Conservation (phyloP, 2,113 vertebrate genomes). For the Bubo scandiacus region DNA sequence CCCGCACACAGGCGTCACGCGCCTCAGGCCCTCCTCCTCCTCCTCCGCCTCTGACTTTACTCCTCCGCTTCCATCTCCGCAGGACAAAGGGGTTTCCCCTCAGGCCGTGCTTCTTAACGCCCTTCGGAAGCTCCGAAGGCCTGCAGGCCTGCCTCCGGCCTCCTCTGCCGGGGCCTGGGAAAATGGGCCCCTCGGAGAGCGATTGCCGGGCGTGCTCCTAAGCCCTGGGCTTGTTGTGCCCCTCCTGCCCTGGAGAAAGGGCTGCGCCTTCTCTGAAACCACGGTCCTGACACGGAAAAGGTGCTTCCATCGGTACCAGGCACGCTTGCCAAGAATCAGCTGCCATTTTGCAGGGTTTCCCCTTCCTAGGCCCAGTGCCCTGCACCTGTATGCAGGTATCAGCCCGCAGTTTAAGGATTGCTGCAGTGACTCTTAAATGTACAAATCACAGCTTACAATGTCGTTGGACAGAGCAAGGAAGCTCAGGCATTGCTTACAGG, state of each 20-base stretch:
- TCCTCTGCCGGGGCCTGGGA: neutral
- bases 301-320: accelerated
- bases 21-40: too few species aligned
- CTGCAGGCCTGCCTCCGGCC: neutral
- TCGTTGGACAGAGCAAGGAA: accelerated
- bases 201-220: accelerated
- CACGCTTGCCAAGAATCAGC: neutral
- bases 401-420: neutral
- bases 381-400: accelerated
- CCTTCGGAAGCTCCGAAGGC: too few species aligned
- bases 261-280: accelerated
- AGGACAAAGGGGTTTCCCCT: neutral
- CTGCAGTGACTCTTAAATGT: neutral
- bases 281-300: neutral
- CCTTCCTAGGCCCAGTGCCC: neutral
- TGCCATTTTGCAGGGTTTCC: accelerated
- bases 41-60: neutral
- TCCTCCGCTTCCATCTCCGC: too few species aligned
- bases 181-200: accelerated
- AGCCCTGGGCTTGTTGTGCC: neutral
- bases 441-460: neutral
- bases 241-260: neutral
- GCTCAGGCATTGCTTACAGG: neutral
- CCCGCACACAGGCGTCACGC: neutral
- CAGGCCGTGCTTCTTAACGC: too few species aligned